Percentiles rank a stretch among this genome's conserved stretches.
These are phyloP conservation scores for Listronotus bonariensis DNA, from an alignment of 1,140 invertebrate species.

Conservation along the genomic window DNA sequence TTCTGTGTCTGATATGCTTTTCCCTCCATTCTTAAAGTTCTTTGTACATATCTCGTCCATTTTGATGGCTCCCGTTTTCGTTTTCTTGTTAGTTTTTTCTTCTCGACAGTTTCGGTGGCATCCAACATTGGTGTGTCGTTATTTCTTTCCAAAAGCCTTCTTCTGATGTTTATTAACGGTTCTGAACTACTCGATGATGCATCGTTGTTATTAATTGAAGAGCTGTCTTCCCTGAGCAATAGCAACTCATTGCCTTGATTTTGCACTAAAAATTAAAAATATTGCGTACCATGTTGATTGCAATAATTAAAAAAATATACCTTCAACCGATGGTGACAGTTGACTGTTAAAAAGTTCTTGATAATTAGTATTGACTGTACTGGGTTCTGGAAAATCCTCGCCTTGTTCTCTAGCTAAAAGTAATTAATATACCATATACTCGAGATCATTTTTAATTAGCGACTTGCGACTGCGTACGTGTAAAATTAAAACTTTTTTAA, in stretches of 20 bases:
- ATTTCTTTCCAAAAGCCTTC: too few species aligned
- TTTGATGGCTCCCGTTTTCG: too few species aligned
- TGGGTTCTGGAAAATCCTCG: too few species aligned
- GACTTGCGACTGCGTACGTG: too few species aligned
- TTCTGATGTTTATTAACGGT: too few species aligned
- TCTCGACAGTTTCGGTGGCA: neutral
- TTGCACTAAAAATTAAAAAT: constrained; percentile 9
- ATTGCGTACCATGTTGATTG: constrained; percentile 8
- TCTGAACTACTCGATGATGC: neutral
- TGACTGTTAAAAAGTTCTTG: constrained; percentile 9
- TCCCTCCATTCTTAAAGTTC: neutral
- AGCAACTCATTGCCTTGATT: constrained; percentile 9
- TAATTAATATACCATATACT: too few species aligned
- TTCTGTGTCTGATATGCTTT: neutral
- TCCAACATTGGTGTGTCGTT: too few species aligned
- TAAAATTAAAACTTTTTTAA: too few species aligned
- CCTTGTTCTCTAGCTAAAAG: too few species aligned
- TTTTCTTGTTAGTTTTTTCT: constrained; percentile 1
- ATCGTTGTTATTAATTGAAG: constrained; percentile 5
- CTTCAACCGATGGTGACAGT: constrained; percentile 2
- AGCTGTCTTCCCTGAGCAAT: neutral
- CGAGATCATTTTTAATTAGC: too few species aligned
- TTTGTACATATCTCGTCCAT: neutral
- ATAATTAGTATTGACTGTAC: constrained; percentile 5
- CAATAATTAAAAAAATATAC: constrained; percentile 3